Evolutionary conservation across 2,113 vertebrate genomes (phyloP), one percentile per base, ranked within the genome.

Genomic region (Halcyon senegalensis): DNA sequence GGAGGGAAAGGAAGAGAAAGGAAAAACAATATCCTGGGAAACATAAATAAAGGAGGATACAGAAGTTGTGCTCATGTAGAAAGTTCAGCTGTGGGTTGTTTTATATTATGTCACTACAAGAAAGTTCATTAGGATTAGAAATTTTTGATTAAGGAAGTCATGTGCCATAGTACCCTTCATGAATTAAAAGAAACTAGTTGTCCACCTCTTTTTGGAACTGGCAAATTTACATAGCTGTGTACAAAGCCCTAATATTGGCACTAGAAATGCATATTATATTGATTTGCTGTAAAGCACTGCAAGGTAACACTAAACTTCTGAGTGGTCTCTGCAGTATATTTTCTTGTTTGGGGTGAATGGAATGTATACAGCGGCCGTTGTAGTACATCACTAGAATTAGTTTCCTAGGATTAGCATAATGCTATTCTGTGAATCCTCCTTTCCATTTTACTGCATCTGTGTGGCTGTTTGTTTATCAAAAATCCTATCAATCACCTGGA

Each of bases 401-500:
- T 97, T 98, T 96, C 98, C 77, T 96, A 97, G 97, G 98, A 98
- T 98, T 98, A 98, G 75, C 97, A 98, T 98, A 98, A 98, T 96
- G 95, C 44, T 96, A 79, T 97, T 97, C 96, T 96, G 82, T 94
- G 96, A 98, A 97, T 96, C 76, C 89, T 97, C 95, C 94, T 97
- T 97, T 96, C 84, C 62, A 50, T 97, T 98, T 98, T 98, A 98
- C 13, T 68, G 90, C 96, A 97, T 97, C 91, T 97, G 9, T 97
- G 96, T 93, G 96, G 93, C 82, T 97, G 90, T 97, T 98, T 98
- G 96, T 98, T 97, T 98, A 95, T 95, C 97, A 96, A 97, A 97
- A 98, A 96, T 91, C 67, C 95, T 96, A 98, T 98, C 94, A 96
- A 91, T 98, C 98, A 98, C 83, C 83, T 89, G 59, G 44, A 93